These are phyloP conservation scores for Drosophila equinoxialis DNA, from an alignment of 1,140 invertebrate species.

Conservation along the genomic window DNA sequence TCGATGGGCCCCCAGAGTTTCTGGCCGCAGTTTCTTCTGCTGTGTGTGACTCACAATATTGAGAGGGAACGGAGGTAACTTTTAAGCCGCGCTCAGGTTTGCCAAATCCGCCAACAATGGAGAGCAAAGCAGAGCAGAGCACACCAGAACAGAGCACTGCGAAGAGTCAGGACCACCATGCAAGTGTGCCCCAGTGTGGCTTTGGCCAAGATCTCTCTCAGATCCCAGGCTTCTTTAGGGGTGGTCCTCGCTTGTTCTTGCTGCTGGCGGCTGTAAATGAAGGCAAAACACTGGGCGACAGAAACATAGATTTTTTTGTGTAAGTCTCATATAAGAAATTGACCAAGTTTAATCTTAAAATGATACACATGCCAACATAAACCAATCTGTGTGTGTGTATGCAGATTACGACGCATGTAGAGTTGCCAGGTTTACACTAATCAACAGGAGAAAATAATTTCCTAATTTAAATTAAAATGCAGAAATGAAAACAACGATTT, in stretches of 20 bases:
- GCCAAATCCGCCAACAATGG: constrained; percentile 68
- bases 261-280: constrained; percentile 54
- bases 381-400: neutral
- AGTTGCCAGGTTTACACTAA: constrained; percentile 14
- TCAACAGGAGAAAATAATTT: neutral
- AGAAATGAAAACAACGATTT: too few species aligned
- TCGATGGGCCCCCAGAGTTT: constrained; percentile 23
- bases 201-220: constrained; percentile 37
- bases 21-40: neutral
- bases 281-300: constrained; percentile 37
- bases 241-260: constrained; percentile 58
- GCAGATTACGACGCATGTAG: constrained; percentile 11
- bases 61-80: constrained; percentile 27
- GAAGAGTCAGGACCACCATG: constrained; percentile 42
- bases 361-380: constrained; percentile 1
- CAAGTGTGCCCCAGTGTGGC: constrained; percentile 26
- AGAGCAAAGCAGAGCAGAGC: constrained; percentile 31
- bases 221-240: constrained; percentile 56
- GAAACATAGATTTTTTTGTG: constrained; percentile 8
- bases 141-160: neutral
- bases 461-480: too few species aligned
- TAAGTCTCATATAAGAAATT: neutral
- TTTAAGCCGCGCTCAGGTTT: constrained; percentile 59
- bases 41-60: constrained; percentile 51
- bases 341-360: constrained; percentile 6